Base-by-base conservation (phyloP, 2,888 invertebrate genomes). In the Hirtodrosophila confusa region DNA sequence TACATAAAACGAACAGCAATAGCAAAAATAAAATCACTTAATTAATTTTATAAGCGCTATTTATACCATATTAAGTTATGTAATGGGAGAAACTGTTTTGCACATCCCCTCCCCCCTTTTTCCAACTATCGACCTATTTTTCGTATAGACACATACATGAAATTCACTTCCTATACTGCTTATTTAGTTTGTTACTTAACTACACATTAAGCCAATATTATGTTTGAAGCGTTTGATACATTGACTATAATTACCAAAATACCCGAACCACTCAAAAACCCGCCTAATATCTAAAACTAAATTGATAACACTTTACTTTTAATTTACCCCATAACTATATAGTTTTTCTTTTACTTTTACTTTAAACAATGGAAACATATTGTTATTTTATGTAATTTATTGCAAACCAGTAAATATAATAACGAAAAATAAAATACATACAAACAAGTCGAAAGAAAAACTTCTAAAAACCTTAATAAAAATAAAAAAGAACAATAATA, bases 331-430 rank as follows among this genome's bases (percentile, higher is more conserved):
- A 37, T 69, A 68, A 67, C 56, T 72, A 60, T 71, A 65, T 74
- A 69, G 74, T 74, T 74, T 65, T 51, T 65, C 33, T 58, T 72
- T 65, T 69, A 75, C 44, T 64, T 73, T 77, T 74, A 62, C 43
- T 74, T 77, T 74, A 61, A 63, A 62, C 61, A 56, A 73, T 62
- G 78, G 64, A 64, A 68, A 76, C 60, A 65, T 69, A 55, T 64
- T 74, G 73, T 76, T 76, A 73, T 77, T 64, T 77, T 76, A 77
- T 86, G 74, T 86, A 86, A 83, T 86, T 86, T 84, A 84, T 84
- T 84, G 83, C 86, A 83, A 74, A 74, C 75, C 83, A 83, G 73
- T 69, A 70, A 70, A 83, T 67, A 80, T 66, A 79, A 73, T 67
- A 82, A 69, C 70, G 61, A 77, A 69, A 78, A 75, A 64, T 68